phyloP scores from a whole-genome alignment of 2,113 vertebrate genomes.

The Electrona antarctica region DNA sequence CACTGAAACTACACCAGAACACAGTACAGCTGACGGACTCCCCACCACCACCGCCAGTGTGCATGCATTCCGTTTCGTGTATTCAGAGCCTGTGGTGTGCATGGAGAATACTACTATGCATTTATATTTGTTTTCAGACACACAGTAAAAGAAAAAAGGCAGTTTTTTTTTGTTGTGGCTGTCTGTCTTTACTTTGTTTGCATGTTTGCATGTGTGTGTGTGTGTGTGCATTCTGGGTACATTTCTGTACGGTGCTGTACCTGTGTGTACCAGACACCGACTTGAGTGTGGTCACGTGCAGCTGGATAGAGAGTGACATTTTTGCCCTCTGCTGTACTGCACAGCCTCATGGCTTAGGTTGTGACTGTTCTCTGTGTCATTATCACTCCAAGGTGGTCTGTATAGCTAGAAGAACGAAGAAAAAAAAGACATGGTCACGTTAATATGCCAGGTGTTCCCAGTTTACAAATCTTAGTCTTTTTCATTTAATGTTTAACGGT shows the following conservation, averaged over 20 bases:
- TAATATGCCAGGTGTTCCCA: conserved; percentile 38
- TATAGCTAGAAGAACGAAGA: too few species aligned
- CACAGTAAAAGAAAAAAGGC: not conserved
- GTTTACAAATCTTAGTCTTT: conserved; percentile 28
- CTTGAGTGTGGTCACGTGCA: not conserved
- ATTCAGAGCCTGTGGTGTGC: conserved; percentile 1
- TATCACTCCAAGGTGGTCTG: not conserved
- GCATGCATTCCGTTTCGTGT: not conserved
- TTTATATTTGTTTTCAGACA: conserved; percentile 12
- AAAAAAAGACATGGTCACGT: not conserved
- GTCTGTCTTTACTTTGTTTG: conserved; percentile 1
- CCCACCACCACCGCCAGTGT: not conserved
- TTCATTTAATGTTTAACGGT: conserved; percentile 29
- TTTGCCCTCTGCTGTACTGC: not conserved
- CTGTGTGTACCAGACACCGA: conserved; percentile 2
- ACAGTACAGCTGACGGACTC: conserved; percentile 5
- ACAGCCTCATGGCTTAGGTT: conserved; percentile 28
- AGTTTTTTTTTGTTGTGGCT: not conserved
- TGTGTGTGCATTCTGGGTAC: conserved; percentile 27
- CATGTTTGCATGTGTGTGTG: not conserved
- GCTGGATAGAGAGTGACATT: too few species aligned
- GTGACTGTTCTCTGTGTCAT: conserved; percentile 35
- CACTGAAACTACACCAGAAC: not conserved
- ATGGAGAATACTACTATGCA: conserved; percentile 7
- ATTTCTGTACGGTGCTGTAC: conserved; percentile 11